Base-by-base conservation (phyloP, 2,888 invertebrate species). In the Metalampra italica region DNA sequence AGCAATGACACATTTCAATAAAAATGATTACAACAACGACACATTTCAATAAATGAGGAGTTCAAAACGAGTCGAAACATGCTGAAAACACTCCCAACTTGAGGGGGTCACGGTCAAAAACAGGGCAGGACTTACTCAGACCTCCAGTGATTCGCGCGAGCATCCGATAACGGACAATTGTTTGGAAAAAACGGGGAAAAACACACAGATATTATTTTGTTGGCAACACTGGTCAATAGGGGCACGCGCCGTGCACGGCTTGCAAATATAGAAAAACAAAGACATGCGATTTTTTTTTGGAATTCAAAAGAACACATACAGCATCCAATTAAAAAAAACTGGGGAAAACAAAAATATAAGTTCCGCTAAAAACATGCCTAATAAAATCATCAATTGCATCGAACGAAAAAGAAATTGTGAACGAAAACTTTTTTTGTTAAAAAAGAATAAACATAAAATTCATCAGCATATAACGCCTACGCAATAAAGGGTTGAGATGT, bases 81-180 rank as follows among this genome's bases (percentile, higher is more conserved):
- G 42, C 42, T 42, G 9, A 11, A 42, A 42, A 22, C n/a, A 8
- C 5, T 5, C 11, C 42, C n/a, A 40, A 7, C 29, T 8, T 13
- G 3, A 39, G 13, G 13, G 39, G 39, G 36, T 11, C 9, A 12
- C 7, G 12, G 29, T 13, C 12, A 45, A 46, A 40, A 54, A 41
- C 32, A 39, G 55, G 55, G 56, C n/a, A 68, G 71, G 71, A 89
- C 89, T 89, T 89, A 89, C 89, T 89, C 66, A 89, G 71, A 82
- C 89, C 89, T 89, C 89, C 89, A 88, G 70, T 68, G 67, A 87
- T 75, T 73, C 87, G 88, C 75, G 81, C 80, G 77, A 83, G 71
- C 69, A 83, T 85, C 89, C 89, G 87, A 79, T 78, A 71, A 73
- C 86, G 88, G 88, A 89, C 89, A 87, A 87, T 82, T 74, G 78